Percentiles rank a stretch among this genome's conserved stretches.
phyloP scores from a whole-genome alignment of 2,888 invertebrate species.

The Drosophila mayaguana region DNA sequence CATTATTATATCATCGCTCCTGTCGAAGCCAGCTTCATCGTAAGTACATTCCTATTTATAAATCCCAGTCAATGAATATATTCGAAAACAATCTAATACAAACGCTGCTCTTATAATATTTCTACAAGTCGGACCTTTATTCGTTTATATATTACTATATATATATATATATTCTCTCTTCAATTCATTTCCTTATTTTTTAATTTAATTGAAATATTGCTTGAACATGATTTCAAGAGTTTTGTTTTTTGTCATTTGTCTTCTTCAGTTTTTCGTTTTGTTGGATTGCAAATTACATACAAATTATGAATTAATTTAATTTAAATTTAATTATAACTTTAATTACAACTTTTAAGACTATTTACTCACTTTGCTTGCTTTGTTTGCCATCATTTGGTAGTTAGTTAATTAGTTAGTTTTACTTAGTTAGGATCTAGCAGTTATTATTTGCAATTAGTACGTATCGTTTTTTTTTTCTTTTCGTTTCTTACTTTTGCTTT shows the following conservation, averaged over 20 bases:
- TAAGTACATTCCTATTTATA: background rate
- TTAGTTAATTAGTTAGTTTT: constrained; percentile 52
- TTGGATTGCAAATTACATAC: constrained; percentile 61
- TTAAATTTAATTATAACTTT: constrained; percentile 38
- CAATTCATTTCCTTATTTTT: constrained; percentile 22
- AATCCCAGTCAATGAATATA: background rate
- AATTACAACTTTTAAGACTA: constrained; percentile 58
- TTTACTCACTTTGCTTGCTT: constrained; percentile 70
- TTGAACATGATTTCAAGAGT: constrained; percentile 53
- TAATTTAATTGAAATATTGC: constrained; percentile 76
- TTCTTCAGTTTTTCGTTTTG: constrained; percentile 10
- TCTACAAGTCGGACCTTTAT: constrained; percentile 75
- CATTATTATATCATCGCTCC: background rate
- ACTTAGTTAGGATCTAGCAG: constrained; percentile 63
- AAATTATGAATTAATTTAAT: constrained; percentile 44
- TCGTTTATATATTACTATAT: constrained; percentile 49
- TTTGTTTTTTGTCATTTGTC: constrained; percentile 27
- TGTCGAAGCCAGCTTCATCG: background rate
- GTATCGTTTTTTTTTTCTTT: constrained; percentile 47
- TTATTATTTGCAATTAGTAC: constrained; percentile 61
- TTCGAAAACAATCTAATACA: background rate
- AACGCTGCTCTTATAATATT: constrained; percentile 46
- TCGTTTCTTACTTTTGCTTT: constrained; percentile 18
- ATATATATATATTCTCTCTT: constrained; percentile 32
- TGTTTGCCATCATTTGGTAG: constrained; percentile 49